Evolutionary conservation across 2,113 vertebrate species (phyloP).

Genomic region (Sigmodon hispidus): DNA sequence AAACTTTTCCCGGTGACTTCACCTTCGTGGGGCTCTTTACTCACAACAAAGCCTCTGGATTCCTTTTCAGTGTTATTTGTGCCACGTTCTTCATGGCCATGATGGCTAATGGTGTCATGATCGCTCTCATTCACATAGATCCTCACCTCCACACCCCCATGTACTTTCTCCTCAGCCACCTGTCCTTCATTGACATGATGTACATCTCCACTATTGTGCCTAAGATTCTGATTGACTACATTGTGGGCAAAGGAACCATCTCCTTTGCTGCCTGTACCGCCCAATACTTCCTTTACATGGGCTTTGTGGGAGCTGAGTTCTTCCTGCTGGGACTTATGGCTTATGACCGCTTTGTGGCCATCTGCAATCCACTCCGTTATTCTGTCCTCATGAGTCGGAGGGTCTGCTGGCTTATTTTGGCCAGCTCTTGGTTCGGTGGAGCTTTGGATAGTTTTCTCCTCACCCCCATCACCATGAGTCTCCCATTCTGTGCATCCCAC

Average conservation of each 20-base stretch:
- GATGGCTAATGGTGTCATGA: slow-evolving; percentile 54
- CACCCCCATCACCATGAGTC: slow-evolving; percentile 68
- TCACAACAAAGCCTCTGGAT: background rate
- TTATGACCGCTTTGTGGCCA: slow-evolving; percentile 72
- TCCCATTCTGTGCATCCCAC: slow-evolving; percentile 72
- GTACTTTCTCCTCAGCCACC: slow-evolving; percentile 77
- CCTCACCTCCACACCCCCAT: slow-evolving; percentile 70
- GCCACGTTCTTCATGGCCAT: slow-evolving; percentile 60
- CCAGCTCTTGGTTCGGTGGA: slow-evolving; percentile 62
- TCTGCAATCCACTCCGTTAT: slow-evolving; percentile 69
- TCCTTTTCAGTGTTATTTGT: slow-evolving; percentile 63
- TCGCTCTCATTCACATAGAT: slow-evolving; percentile 63
- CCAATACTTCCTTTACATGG: slow-evolving; percentile 73
- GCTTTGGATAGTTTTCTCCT: slow-evolving; percentile 73
- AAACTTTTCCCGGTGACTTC: slow-evolving; percentile 53
- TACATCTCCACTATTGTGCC: slow-evolving; percentile 75
- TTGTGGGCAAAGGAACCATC: slow-evolving; percentile 16
- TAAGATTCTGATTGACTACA: slow-evolving; percentile 55
- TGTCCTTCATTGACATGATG: slow-evolving; percentile 72
- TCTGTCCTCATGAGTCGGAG: slow-evolving; percentile 61
- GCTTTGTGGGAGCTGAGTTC: slow-evolving; percentile 73
- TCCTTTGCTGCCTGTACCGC: slow-evolving; percentile 61
- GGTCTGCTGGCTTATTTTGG: slow-evolving; percentile 61
- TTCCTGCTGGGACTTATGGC: slow-evolving; percentile 78
- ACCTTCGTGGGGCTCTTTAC: slow-evolving; percentile 68